Evolutionary conservation across 2,888 invertebrate species (phyloP), one percentile per base, ranked within the genome.

Genomic region (Cheilosia pagana): DNA sequence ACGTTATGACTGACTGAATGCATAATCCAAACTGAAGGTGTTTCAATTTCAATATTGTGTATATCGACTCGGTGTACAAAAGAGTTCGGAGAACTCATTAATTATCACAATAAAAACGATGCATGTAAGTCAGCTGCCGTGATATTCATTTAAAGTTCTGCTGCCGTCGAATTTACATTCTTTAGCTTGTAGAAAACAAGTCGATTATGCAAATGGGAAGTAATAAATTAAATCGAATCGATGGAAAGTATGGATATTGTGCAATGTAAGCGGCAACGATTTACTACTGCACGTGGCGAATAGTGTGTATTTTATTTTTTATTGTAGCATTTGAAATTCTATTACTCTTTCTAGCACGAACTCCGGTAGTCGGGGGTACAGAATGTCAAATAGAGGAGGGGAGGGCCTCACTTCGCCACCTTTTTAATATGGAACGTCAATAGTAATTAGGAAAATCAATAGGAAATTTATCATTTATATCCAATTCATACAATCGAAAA

Each of bases 51-150:
- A 48, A 62, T 48, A 31, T 48, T 48, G 12, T n/a, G 7, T 21
- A 31, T 35, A 21, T 48, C 31, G 12, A 63, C 35, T 31, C 12
- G 10, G 14, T 16, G 41, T 43, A 60, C 6, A 28, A 23, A 57
- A 43, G 43, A 72, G 72, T 72, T 72, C 72, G 62, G 62, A 62
- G 53, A 72, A 72, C 72, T 55, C 72, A 72, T 72, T 62, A 43
- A 53, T 62, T 62, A 71, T n/a, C 21, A 14, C 35, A 14, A 48
- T 23, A 35, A 10, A 10, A 21, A 68, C 31, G 45, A 55, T 67
- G 39, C 25, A 53, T 67, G 55, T 55, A 19, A 43, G 28, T 25
- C 55, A 23, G 31, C 21, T 74, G 74, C 53, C 74, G 74, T 74
- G 74, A 74, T 48, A 63, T 74, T 74, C 35, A 74, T 74, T 39